phyloP scores from a whole-genome alignment of 2,113 vertebrate genomes.

The Pithys albifrons region DNA sequence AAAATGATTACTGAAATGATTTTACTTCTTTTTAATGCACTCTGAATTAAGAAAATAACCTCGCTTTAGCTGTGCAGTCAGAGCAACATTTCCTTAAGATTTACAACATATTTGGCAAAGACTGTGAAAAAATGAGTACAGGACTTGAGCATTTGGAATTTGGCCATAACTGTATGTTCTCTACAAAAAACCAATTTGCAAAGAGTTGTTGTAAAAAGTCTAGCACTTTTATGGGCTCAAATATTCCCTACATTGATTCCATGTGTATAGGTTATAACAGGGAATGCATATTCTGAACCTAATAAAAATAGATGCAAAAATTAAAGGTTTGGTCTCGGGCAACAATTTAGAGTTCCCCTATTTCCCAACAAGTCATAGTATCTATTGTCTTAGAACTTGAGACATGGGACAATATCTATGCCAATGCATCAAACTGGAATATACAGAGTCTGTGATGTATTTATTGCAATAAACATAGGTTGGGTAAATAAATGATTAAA shows the following conservation, averaged over 20 bases:
- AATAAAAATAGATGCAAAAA: background rate
- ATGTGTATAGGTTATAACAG: background rate
- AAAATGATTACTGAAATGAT: background rate
- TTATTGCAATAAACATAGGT: background rate
- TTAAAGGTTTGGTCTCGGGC: background rate
- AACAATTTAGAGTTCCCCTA: background rate
- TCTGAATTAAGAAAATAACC: background rate
- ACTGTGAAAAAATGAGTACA: background rate
- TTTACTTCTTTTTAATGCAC: background rate
- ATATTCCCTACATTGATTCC: background rate
- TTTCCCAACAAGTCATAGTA: background rate
- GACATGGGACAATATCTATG: background rate
- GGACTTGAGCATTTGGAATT: background rate
- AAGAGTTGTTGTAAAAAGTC: background rate
- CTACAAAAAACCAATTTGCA: slow-evolving; percentile 32
- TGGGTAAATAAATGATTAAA: background rate
- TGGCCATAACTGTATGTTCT: background rate
- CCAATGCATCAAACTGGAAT: background rate
- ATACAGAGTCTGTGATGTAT: background rate
- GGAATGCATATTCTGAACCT: background rate
- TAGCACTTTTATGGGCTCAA: background rate
- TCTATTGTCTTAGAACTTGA: background rate
- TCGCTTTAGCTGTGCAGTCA: background rate
- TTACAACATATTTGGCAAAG: slow-evolving; percentile 3
- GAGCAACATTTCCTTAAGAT: background rate